phyloP scores from a whole-genome alignment of 2,113 vertebrate species.

The Sprattus sprattus region DNA sequence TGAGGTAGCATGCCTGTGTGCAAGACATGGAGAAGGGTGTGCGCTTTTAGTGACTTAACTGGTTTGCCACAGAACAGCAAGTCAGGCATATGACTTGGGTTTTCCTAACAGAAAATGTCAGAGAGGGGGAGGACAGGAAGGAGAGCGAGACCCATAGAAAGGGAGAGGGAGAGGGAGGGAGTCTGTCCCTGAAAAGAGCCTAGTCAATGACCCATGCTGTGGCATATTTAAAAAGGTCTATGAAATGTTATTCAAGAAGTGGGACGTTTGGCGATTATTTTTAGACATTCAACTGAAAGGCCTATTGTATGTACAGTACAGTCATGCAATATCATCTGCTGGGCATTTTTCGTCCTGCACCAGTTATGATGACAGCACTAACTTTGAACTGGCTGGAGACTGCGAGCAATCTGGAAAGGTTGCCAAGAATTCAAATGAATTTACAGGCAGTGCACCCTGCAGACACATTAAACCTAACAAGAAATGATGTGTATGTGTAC shows the following conservation, averaged over 20 bases:
- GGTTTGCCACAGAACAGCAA: slow-evolving; percentile 59
- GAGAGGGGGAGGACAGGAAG: slow-evolving; percentile 48
- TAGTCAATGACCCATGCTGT: slow-evolving; percentile 60
- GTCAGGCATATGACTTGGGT: slow-evolving; percentile 63
- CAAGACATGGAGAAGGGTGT: slow-evolving; percentile 5
- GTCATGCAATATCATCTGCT: slow-evolving; percentile 17
- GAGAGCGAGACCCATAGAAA: background rate
- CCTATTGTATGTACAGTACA: background rate
- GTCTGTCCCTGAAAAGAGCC: slow-evolving; percentile 67
- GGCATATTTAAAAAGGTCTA: slow-evolving; percentile 26
- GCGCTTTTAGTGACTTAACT: slow-evolving; percentile 10
- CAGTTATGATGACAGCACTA: background rate
- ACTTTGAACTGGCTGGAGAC: background rate
- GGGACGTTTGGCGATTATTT: background rate
- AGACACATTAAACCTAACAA: background rate
- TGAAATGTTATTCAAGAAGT: slow-evolving; percentile 46
- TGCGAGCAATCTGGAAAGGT: background rate
- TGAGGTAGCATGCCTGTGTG: background rate
- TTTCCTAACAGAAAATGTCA: slow-evolving; percentile 76
- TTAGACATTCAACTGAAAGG: slow-evolving; percentile 25
- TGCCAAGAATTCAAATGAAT: slow-evolving; percentile 13
- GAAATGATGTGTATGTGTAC: background rate
- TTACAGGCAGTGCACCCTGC: background rate
- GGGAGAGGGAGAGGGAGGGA: slow-evolving; percentile 43
- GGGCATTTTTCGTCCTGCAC: background rate